Percentiles rank a stretch among this genome's conserved stretches.
Evolutionary conservation across 2,888 invertebrate species (phyloP).

Genomic region (Cetonia aurata): DNA sequence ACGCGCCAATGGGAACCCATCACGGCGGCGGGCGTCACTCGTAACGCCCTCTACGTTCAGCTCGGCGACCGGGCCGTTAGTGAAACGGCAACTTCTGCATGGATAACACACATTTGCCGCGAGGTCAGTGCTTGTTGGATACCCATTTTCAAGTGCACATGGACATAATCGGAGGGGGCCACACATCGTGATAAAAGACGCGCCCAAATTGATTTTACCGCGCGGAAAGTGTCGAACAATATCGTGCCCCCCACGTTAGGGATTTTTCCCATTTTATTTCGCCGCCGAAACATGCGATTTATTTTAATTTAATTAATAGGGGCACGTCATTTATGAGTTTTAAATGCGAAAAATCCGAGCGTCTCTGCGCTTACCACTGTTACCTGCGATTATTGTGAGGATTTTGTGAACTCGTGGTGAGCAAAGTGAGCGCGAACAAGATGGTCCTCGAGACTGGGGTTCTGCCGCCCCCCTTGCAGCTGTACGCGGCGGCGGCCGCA

Average conservation of each 20-base stretch:
- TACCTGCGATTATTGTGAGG: background rate
- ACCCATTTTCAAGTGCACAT: slow-evolving; percentile 42
- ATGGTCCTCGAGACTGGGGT: slow-evolving; percentile 77
- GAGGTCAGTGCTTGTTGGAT: slow-evolving; percentile 28
- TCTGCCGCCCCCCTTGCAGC: slow-evolving; percentile 78
- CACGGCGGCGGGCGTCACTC: slow-evolving; percentile 50
- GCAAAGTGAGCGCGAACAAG: slow-evolving; percentile 57
- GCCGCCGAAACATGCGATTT: background rate
- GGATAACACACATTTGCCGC: slow-evolving; percentile 49
- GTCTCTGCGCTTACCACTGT: background rate
- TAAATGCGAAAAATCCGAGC: slow-evolving; percentile 9
- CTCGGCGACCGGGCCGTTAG: slow-evolving; percentile 58
- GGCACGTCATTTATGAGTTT: background rate
- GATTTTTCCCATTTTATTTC: slow-evolving; percentile 8
- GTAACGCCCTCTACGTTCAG: slow-evolving; percentile 52
- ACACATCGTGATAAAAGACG: background rate
- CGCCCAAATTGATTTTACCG: background rate
- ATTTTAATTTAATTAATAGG: too few relatives aligned
- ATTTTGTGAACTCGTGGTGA: slow-evolving; percentile 35
- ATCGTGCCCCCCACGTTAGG: background rate
- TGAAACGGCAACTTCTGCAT: slow-evolving; percentile 59
- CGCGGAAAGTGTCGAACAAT: background rate
- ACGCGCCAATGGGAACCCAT: slow-evolving; percentile 55
- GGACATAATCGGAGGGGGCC: slow-evolving; percentile 18
- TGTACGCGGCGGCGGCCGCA: slow-evolving; percentile 79